These are phyloP conservation scores for Liposcelis brunnea DNA, from an alignment of 2,888 invertebrate genomes.

Conservation along the genomic window DNA sequence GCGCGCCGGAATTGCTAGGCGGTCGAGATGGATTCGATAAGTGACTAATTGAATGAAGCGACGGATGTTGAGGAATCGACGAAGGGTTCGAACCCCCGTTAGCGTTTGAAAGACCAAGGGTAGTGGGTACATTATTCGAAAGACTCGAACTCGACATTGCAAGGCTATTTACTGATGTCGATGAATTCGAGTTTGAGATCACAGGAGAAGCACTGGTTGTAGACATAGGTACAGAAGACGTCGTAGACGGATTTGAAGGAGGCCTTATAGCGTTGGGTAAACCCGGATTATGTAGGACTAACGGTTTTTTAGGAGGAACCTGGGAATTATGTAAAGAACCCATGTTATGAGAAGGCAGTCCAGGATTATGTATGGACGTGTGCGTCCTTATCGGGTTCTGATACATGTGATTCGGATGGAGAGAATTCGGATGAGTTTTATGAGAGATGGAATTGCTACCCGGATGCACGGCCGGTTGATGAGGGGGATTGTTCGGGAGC, in stretches of 20 bases:
- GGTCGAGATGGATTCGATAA: slow-evolving; percentile 2
- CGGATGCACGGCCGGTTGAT: background rate
- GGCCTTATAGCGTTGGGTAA: background rate
- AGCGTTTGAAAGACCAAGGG: too few relatives aligned
- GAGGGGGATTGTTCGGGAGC: slow-evolving; percentile 2
- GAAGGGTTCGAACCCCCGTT: slow-evolving; percentile 16
- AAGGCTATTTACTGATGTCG: too few relatives aligned
- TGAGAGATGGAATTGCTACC: background rate
- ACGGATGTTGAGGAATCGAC: slow-evolving; percentile 18
- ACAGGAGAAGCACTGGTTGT: background rate
- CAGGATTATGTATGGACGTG: background rate
- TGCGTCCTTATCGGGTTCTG: background rate
- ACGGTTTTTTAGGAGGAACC: slow-evolving; percentile 1
- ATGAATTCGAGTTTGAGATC: background rate
- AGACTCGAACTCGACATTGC: too few relatives aligned
- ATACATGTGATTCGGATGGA: too few relatives aligned
- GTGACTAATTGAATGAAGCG: slow-evolving; percentile 13
- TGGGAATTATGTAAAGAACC: background rate
- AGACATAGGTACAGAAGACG: background rate
- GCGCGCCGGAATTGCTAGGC: background rate
- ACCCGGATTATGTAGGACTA: background rate
- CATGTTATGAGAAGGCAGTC: background rate
- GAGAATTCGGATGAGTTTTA: background rate
- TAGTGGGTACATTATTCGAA: too few relatives aligned
- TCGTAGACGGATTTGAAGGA: too few relatives aligned